These are phyloP conservation scores for Notarius lentiginosus DNA, from an alignment of 2,113 vertebrate genomes.

Conservation along the genomic window DNA sequence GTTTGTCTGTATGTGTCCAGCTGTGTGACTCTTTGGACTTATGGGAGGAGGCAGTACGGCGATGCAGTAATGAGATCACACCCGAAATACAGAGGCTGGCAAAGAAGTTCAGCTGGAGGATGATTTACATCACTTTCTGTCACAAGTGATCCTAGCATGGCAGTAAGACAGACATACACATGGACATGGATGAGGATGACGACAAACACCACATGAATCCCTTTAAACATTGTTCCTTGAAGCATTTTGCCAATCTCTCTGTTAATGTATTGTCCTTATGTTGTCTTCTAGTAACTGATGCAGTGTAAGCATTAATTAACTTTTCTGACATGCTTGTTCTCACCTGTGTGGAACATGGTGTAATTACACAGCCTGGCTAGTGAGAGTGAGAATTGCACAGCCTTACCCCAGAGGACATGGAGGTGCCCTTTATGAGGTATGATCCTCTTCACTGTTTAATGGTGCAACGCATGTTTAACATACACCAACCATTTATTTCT, in stretches of 20 bases:
- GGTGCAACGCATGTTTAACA: too few species aligned
- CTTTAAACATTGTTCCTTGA: background rate
- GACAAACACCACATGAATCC: background rate
- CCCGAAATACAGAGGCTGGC: slow-evolving; percentile 69
- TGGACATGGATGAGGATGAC: background rate
- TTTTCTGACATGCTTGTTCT: background rate
- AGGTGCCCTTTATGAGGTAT: too few species aligned
- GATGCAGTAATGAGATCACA: slow-evolving; percentile 58
- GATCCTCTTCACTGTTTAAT: too few species aligned
- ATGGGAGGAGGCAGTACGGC: slow-evolving; percentile 64
- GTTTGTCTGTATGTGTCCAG: slow-evolving; percentile 54
- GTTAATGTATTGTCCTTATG: background rate
- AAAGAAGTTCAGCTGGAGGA: slow-evolving; percentile 68
- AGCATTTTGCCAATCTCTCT: background rate
- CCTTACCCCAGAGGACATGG: too few species aligned
- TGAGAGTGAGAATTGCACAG: too few species aligned
- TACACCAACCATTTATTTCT: too few species aligned
- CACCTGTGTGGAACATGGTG: background rate
- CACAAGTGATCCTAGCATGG: background rate
- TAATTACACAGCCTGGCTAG: background rate
- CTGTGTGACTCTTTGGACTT: slow-evolving; percentile 68
- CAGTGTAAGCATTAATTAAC: too few species aligned
- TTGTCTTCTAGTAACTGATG: too few species aligned
- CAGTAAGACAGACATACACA: background rate
- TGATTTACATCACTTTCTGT: slow-evolving; percentile 67